phyloP scores from a whole-genome alignment of 2,888 invertebrate genomes.

The Therioaphis trifolii region DNA sequence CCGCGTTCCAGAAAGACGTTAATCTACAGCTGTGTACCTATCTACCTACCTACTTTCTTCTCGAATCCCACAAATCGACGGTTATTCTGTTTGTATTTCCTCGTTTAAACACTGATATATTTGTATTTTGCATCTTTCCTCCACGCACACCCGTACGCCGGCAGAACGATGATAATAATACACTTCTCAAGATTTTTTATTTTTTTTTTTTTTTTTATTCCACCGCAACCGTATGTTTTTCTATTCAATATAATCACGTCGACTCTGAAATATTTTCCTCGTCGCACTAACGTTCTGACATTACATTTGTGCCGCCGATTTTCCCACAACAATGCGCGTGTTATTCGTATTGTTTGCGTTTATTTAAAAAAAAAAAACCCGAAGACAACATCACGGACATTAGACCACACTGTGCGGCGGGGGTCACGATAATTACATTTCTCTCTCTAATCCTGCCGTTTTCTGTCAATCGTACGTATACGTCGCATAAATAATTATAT shows the following conservation, averaged over 20 bases:
- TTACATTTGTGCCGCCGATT: background rate
- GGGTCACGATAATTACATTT: background rate
- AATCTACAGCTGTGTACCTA: no score
- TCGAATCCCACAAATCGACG: background rate
- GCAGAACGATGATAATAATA: no score
- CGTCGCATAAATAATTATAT: no score
- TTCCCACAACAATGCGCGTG: background rate
- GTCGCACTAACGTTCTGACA: no score
- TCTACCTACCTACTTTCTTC: constrained; percentile 2
- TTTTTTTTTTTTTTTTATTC: no score
- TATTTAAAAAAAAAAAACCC: background rate
- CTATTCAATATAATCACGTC: background rate
- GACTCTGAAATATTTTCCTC: no score
- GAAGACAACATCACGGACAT: background rate
- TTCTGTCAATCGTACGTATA: background rate
- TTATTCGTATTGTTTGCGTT: background rate
- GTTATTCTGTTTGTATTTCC: background rate
- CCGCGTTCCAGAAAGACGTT: no score
- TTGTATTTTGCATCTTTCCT: background rate
- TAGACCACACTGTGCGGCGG: background rate
- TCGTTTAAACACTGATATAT: no score
- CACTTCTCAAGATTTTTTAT: no score
- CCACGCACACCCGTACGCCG: no score
- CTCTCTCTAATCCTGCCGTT: background rate
- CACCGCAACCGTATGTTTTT: background rate